Conservation (phyloP, 1,140 invertebrate species). For the Saccostrea cuccullata region DNA sequence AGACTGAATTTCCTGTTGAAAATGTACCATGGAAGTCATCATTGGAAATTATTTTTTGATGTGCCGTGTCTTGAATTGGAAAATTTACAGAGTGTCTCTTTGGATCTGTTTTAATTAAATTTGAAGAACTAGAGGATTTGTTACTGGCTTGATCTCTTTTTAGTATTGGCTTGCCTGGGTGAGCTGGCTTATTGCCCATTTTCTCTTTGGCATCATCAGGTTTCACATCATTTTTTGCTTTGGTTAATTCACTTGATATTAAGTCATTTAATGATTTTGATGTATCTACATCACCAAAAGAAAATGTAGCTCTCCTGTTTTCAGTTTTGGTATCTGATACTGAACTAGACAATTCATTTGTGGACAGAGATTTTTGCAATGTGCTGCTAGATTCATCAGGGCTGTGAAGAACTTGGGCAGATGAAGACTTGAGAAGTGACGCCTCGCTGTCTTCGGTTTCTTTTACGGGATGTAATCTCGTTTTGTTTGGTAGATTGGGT, state of each 20-base stretch:
- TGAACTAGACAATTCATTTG: not conserved
- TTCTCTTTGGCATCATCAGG: not conserved
- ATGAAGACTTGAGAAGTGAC: slow-evolving; percentile 18
- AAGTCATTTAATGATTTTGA: slow-evolving; percentile 56
- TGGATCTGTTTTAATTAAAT: not conserved
- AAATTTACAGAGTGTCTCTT: slow-evolving; percentile 55
- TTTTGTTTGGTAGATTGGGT: slow-evolving; percentile 6
- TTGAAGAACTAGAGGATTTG: not conserved
- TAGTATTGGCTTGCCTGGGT: not conserved
- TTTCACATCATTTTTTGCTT: slow-evolving; percentile 49
- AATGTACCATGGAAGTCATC: not conserved
- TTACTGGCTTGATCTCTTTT: not conserved
- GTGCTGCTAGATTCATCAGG: not conserved
- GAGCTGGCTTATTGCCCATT: not conserved
- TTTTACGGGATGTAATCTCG: slow-evolving; percentile 7
- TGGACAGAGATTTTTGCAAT: slow-evolving; percentile 25
- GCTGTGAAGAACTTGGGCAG: slow-evolving; percentile 17
- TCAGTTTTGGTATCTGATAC: not conserved
- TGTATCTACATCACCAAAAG: slow-evolving; percentile 52
- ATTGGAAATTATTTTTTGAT: not conserved
- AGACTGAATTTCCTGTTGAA: slow-evolving; percentile 58
- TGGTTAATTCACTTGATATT: slow-evolving; percentile 51
- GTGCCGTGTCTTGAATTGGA: slow-evolving; percentile 32
- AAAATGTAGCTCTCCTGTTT: slow-evolving; percentile 27
- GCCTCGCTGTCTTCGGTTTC: not conserved